phyloP scores from a whole-genome alignment of 1,140 invertebrate species.

The Antheraea pernyi region DNA sequence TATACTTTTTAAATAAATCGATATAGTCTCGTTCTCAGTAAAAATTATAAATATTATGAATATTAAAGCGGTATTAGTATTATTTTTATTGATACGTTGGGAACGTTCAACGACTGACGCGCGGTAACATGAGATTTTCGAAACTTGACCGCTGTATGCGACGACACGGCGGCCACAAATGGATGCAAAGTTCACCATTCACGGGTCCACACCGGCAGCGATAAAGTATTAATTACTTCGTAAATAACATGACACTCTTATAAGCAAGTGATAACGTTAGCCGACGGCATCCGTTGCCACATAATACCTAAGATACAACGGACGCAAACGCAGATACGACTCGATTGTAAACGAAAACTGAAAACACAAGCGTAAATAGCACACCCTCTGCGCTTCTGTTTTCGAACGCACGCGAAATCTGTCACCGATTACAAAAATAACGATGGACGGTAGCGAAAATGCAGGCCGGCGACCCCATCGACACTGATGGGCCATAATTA shows the following conservation, averaged over 20 bases:
- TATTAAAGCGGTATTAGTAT: neutral
- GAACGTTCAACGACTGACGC: neutral
- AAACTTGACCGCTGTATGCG: constrained; percentile 15
- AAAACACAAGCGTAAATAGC: constrained; percentile 27
- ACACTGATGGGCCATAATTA: constrained; percentile 69
- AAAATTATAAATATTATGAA: neutral
- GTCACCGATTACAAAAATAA: constrained; percentile 43
- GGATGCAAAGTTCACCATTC: constrained; percentile 60
- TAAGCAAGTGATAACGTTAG: constrained; percentile 55
- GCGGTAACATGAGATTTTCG: constrained; percentile 18
- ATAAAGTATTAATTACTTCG: constrained; percentile 74
- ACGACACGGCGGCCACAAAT: constrained; percentile 25
- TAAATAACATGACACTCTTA: constrained; percentile 72
- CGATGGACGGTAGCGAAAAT: constrained; percentile 39
- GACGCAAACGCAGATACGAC: constrained; percentile 26
- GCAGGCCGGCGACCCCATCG: constrained; percentile 59
- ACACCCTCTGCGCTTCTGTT: constrained; percentile 21
- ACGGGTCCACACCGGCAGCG: constrained; percentile 45
- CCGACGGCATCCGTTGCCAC: constrained; percentile 56
- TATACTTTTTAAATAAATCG: neutral
- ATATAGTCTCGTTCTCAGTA: neutral
- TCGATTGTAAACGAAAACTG: constrained; percentile 22
- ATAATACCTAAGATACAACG: constrained; percentile 36
- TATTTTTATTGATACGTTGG: neutral
- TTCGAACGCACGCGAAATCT: constrained; percentile 25